These are phyloP conservation scores for Holacanthus passer DNA, from an alignment of 2,113 vertebrate genomes.

Conservation along the genomic window DNA sequence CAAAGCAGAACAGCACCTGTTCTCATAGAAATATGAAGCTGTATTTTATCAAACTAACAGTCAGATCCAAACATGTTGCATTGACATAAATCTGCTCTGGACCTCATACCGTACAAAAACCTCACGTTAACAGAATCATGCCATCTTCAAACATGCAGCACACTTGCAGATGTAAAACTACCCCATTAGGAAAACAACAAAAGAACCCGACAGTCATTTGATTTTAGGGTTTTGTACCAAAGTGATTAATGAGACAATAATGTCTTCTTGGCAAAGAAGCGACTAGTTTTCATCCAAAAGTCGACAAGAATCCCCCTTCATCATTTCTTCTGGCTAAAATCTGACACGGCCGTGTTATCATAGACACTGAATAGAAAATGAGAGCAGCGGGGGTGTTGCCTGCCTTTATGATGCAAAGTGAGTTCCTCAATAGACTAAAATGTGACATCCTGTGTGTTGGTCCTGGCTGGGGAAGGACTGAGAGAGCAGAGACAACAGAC, in stretches of 20 bases:
- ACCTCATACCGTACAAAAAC: neutral
- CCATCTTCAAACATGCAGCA: constrained; percentile 10
- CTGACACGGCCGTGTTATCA: constrained; percentile 75
- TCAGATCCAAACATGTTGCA: too few relatives aligned
- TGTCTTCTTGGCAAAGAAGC: constrained; percentile 41
- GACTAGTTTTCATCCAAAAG: constrained; percentile 49
- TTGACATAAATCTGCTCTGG: neutral
- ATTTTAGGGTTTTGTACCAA: constrained; percentile 13
- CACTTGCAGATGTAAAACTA: constrained; percentile 11
- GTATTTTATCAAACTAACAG: neutral
- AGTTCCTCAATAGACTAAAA: constrained; percentile 81
- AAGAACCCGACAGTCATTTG: neutral
- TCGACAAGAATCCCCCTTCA: constrained; percentile 37
- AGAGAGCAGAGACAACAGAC: constrained; percentile 49
- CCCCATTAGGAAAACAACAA: constrained; percentile 19
- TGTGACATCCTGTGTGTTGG: constrained; percentile 80
- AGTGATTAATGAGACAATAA: constrained; percentile 63
- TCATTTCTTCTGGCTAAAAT: constrained; percentile 65
- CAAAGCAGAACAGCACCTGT: neutral
- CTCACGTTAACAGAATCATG: neutral
- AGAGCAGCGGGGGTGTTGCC: constrained; percentile 74
- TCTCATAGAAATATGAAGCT: neutral
- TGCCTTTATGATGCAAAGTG: constrained; percentile 85
- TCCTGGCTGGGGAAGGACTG: constrained; percentile 67
- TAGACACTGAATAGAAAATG: constrained; percentile 76